Evolutionary conservation across 2,113 vertebrate genomes (phyloP), one percentile per base, ranked within the genome.

Genomic region (Camelus bactrianus): DNA sequence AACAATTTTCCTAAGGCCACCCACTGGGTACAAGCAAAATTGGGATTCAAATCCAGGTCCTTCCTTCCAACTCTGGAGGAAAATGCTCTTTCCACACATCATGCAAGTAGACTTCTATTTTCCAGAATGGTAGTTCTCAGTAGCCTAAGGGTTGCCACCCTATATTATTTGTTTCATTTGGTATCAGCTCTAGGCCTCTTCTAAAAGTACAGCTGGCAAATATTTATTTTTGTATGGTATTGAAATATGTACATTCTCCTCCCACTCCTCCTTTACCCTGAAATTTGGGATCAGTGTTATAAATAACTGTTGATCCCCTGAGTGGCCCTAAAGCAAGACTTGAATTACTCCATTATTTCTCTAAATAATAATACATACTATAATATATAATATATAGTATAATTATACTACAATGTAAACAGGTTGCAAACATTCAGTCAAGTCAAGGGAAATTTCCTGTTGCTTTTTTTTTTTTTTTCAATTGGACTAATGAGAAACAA

Each of bases 401-500:
- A 28, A n/a, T 91, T 62, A 62, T 48, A 26, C 75, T 12, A 54
- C 9, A 87, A 13, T 81, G 35, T 35, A 88, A 95, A 77, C 22
- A 70, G 17, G 16, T 17, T 91, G 82, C 60, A 77, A 94, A 82
- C 26, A 75, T 81, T 80, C 26, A n/a, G 20, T 64, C 62, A 70
- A 87, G 58, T 86, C 13, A 89, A 84, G 38, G 64, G 82, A 93
- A 64, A 52, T 56, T 91, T 93, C 60, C 88, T 91, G 24, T 54
- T 89, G 32, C 46, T 91, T 28, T 80, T 90, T 80, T 42, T 42
- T 35, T 35, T 79, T 54, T 67, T 60, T 62, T 26, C 50, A 88
- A 42, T 3, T 77, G 67, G 90, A 35, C 64, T 75, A 42, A 56
- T 79, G 64, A 94, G 76, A 95, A 89, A 96, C 38, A 96, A 94